phyloP scores from a whole-genome alignment of 1,140 invertebrate genomes.

The Monomorium pharaonis region DNA sequence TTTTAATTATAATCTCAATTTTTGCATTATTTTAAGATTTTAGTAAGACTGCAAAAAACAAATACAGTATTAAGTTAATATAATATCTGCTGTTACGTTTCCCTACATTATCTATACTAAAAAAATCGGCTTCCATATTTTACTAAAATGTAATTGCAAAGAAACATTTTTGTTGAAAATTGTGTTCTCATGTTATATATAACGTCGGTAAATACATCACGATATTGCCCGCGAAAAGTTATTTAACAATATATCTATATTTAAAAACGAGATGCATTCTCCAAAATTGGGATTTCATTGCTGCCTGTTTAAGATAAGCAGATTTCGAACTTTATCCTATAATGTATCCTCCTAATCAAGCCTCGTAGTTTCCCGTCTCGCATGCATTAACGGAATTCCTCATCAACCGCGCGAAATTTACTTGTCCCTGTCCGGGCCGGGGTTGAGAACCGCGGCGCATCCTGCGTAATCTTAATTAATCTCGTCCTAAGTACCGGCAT shows the following conservation, averaged over 20 bases:
- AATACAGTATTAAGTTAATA: not conserved
- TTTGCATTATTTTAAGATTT: not conserved
- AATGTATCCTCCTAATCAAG: not conserved
- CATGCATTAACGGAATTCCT: slow-evolving; percentile 42
- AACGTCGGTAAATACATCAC: not conserved
- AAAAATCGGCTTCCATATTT: not conserved
- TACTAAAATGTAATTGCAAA: not conserved
- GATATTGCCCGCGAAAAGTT: not conserved
- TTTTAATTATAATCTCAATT: not conserved
- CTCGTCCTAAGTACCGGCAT: slow-evolving; percentile 50
- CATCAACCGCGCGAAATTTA: slow-evolving; percentile 39
- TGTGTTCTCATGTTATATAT: not conserved
- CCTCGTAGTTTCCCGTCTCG: slow-evolving; percentile 2
- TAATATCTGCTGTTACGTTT: not conserved
- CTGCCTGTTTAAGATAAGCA: not conserved
- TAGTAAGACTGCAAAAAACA: not conserved
- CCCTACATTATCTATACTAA: not conserved
- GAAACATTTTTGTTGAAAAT: not conserved
- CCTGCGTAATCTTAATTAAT: slow-evolving; percentile 68
- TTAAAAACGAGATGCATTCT: not conserved
- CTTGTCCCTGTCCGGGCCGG: not conserved
- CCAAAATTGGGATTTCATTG: not conserved
- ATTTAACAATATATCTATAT: not conserved
- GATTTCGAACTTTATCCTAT: not conserved
- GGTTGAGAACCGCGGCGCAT: slow-evolving; percentile 58